Base-by-base conservation (phyloP, 2,113 vertebrate species). In the Phalacrocorax pelagicus region DNA sequence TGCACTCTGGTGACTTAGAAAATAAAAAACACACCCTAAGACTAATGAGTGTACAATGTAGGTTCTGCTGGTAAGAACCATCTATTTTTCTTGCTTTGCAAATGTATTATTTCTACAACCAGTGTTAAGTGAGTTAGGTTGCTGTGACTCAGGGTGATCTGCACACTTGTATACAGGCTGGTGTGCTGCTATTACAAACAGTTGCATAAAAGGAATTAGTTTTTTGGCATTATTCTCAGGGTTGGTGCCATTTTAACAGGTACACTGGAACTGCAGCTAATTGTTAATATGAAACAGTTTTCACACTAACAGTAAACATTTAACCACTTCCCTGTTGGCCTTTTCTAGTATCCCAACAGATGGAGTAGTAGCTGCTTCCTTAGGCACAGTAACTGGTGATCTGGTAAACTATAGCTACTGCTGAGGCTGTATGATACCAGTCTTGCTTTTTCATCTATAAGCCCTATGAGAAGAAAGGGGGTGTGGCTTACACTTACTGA, bases 1-100 rank as follows among this genome's bases (percentile, higher is more conserved):
- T 96, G 97, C 96, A 95, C 46, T 92, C 80, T 47, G 13, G 44
- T 72, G 69, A 80, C 59, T 61, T 80, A 82, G 18, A 90, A 95
- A 81, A 47, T 24, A 6, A 3, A 36, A n/a, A 47, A 10, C 11
- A 65, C 77, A 74, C 79, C 20, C 27, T 51, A 5, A 78, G 22
- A 63, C n/a, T 79, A n/a, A 38, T 32, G 6, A 92, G 11, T 87
- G 38, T 92, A 86, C 47, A 96, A 81, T 20, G 77, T 58, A 29
- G 49, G 62, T 72, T 89, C 63, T 73, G 44, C 27, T 87, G 69
- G 27, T 27, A 75, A 78, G 57, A 52, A 69, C 61, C 47, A 69
- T n/a, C 17, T 78, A 3, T 36, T 79, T 70, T 79, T 80, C 54
- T 46, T 89, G 13, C 15, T 86, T 69, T 84, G 47, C 40, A 44